These are phyloP conservation scores for Chelonia mydas DNA, from an alignment of 2,797 vertebrate genomes.

Conservation along the genomic window DNA sequence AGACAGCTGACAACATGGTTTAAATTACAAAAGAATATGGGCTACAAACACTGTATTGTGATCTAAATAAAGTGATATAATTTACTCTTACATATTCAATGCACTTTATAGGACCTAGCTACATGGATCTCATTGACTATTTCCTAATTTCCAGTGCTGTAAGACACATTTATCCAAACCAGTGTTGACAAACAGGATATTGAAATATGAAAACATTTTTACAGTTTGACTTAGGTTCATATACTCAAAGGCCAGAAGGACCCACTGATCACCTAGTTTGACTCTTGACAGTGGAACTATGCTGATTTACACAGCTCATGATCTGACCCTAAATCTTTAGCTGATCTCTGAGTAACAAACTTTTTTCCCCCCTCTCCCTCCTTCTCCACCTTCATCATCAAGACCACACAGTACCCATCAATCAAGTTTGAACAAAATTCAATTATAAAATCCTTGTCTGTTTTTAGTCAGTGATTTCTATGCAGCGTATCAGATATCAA, in stretches of 20 bases:
- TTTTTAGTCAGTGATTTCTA: not conserved
- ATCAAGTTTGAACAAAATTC: not conserved
- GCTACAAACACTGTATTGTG: not conserved
- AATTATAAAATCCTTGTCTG: not conserved
- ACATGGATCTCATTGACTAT: conserved; percentile 40
- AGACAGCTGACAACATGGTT: not conserved
- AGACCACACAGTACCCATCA: not conserved
- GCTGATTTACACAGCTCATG: conserved; percentile 29
- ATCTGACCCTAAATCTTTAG: conserved; percentile 9
- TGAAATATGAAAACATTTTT: conserved; percentile 9
- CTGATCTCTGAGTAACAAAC: not conserved
- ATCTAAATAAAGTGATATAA: conserved; percentile 63
- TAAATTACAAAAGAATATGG: conserved; percentile 41
- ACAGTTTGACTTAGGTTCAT: not conserved
- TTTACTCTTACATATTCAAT: conserved; percentile 37
- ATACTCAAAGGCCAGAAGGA: not conserved
- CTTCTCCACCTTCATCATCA: not conserved
- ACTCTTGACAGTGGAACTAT: not conserved
- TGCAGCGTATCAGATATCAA: not conserved
- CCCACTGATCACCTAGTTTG: not conserved
- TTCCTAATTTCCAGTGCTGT: conserved; percentile 22
- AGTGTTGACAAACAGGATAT: conserved; percentile 9
- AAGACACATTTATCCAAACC: conserved; percentile 13
- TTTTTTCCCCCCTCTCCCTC: not conserved
- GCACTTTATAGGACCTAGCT: conserved; percentile 26